phyloP scores from a whole-genome alignment of 1,140 invertebrate genomes.

The Aphelenchoides avenae region DNA sequence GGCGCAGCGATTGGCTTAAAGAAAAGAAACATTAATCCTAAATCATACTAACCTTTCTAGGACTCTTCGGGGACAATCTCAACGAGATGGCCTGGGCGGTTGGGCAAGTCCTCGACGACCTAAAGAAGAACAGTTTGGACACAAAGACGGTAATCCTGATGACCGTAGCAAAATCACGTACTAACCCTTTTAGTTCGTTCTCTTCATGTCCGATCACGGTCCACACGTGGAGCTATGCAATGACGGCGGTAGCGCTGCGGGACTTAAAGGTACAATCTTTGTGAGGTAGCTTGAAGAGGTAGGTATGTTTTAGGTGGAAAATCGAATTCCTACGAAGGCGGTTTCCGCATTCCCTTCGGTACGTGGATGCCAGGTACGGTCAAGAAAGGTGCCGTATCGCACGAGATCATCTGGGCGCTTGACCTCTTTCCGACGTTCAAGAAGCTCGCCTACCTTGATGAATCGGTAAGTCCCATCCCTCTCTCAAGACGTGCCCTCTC shows the following conservation, averaged over 20 bases:
- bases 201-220: conserved; percentile 59
- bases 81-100: conserved; percentile 60
- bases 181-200: too few relatives aligned
- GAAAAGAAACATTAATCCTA: conserved; percentile 17
- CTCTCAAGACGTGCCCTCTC: too few relatives aligned
- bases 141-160: conserved; percentile 28
- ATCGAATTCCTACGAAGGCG: conserved; percentile 57
- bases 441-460: conserved; percentile 28
- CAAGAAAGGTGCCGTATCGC: conserved; percentile 34
- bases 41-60: too few relatives aligned
- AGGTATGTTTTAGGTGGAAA: conserved; percentile 44
- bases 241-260: conserved; percentile 56
- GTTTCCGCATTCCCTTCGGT: conserved; percentile 56
- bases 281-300: neutral
- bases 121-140: conserved; percentile 31
- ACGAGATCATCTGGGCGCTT: conserved; percentile 50
- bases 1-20: too few relatives aligned
- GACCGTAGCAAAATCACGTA: too few relatives aligned
- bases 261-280: conserved; percentile 39
- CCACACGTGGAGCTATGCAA: conserved; percentile 57
- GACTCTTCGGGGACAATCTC: conserved; percentile 37
- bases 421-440: conserved; percentile 48
- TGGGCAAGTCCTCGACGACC: conserved; percentile 47
- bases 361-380: conserved; percentile 59
- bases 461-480: too few relatives aligned